Evolutionary conservation across 2,888 invertebrate species (phyloP).

Genomic region (Boloria euphrosyne): DNA sequence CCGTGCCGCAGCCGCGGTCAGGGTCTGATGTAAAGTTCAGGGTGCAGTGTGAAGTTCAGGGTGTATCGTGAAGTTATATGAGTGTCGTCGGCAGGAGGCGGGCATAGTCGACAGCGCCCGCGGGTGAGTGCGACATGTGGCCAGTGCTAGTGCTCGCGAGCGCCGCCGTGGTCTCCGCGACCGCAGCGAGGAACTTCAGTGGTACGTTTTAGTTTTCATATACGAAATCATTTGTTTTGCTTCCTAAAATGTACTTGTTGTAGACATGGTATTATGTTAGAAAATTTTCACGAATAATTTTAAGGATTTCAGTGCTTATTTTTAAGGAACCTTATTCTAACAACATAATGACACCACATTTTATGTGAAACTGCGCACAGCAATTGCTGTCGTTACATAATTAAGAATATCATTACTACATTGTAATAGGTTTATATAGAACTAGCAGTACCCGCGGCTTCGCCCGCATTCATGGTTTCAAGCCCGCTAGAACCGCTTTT

Average conservation of each 20-base stretch:
- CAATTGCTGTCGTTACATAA: no score
- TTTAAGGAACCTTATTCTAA: no score
- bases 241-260: background rate
- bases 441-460: no score
- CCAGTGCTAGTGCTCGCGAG: slow-evolving; percentile 22
- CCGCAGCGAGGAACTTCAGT: slow-evolving; percentile 28
- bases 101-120: slow-evolving; percentile 23
- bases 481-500: no score
- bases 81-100: slow-evolving; percentile 7
- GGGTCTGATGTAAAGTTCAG: no score
- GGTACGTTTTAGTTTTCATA: slow-evolving; percentile 21
- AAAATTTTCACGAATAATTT: background rate
- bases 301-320: no score
- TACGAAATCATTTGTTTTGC: background rate
- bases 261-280: background rate
- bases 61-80: slow-evolving; percentile 16
- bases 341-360: no score
- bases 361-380: no score
- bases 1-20: no score
- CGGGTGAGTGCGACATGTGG: slow-evolving; percentile 29
- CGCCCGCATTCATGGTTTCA: no score
- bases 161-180: slow-evolving; percentile 16
- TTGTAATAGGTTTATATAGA: no score
- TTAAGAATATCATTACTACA: no score
- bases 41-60: background rate